Base-by-base conservation (phyloP, 2,797 vertebrate species). In the Microctenopoma stevenorrisi region DNA sequence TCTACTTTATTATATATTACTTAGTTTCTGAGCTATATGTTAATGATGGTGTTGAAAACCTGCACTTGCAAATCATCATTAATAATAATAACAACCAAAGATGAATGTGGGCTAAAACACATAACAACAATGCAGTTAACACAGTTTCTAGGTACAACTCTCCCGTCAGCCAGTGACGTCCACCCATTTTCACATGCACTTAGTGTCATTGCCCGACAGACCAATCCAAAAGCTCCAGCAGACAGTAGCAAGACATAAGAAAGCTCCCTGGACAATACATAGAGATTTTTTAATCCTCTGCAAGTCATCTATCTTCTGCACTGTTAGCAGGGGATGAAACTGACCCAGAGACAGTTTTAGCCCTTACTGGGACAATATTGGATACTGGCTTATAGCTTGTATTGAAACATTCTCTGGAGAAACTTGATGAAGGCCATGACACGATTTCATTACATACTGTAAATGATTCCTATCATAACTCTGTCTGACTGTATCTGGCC, bases 171-270 rank as follows among this genome's bases (percentile, higher is more conserved):
- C 10, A 37, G 35, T 37, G 35, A 9, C 11, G 8, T 9, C 37
- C 37, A 46, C 3, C 11, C 8, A 56, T 61, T 66, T 68, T 49
- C 65, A 65, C 26, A 74, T 63, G 14, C 1, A 18, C 54, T 44
- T n/a, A 2, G 30, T 22, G 50, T 68, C 48, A 50, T 10, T 47
- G 22, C 46, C 11, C 0, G 0, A 43, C 33, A 64, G 47, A 49
- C n/a, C 2, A 49, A 51, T 52, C 22, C 8, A 49, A 49, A 62
- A 40, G 14, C 68, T 64, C 43, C 15, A 43, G 10, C 65, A 72
- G 33, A 70, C 53, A 22, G 22, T 13, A 52, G 67, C 12, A 18
- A 50, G 49, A 64, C n/a, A 57, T 51, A 40, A 52, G 50, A 71
- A 28, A 71, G n/a, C 18, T 1, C 6, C 40, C 54, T 48, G 3